Conservation (phyloP, 2,113 vertebrate species). For the Hyperoodon ampullatus region DNA sequence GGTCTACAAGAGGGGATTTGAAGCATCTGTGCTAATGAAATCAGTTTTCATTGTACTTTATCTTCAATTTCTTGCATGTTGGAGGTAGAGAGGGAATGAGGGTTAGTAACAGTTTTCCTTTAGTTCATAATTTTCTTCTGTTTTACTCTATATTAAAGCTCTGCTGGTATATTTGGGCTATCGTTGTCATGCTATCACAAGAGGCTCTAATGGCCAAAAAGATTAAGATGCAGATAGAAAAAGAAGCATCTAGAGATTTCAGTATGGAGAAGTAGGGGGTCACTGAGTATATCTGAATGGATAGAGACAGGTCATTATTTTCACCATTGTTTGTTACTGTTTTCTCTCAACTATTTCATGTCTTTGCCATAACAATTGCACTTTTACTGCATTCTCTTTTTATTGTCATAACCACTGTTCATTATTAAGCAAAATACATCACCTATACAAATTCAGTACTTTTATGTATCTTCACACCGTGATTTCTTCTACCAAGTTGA, state of each 20-base stretch:
- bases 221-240: background rate
- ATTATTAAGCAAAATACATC: background rate
- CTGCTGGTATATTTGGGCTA: background rate
- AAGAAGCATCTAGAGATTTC: background rate
- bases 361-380: background rate
- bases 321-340: background rate
- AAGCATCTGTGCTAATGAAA: background rate
- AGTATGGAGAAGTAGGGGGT: background rate
- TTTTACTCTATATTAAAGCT: background rate
- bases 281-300: background rate
- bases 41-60: conserved; percentile 28
- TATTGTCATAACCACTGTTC: background rate
- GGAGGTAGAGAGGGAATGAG: background rate
- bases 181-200: background rate
- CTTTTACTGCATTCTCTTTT: background rate
- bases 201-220: background rate
- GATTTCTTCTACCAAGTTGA: background rate
- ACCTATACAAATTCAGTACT: background rate
- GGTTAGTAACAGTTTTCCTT: background rate
- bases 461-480: background rate
- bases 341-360: background rate
- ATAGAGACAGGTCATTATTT: background rate
- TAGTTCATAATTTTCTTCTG: background rate
- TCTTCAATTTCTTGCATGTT: background rate
- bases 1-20: background rate